These are phyloP conservation scores for Tonatia bakeri DNA, from an alignment of 2,113 vertebrate genomes.

Conservation along the genomic window DNA sequence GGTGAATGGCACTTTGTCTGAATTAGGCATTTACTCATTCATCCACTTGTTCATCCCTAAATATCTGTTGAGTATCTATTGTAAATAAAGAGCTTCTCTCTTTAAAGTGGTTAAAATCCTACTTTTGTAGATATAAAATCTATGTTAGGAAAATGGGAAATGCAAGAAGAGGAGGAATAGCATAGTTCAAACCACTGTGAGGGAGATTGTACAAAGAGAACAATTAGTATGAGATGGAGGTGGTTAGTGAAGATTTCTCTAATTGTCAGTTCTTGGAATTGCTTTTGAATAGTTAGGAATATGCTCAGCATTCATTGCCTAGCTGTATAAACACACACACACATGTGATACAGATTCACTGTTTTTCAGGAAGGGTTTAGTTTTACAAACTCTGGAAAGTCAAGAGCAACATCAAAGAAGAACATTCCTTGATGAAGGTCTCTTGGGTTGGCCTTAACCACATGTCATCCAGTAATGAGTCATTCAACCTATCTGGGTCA, in stretches of 20 bases:
- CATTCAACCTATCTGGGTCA: conserved; percentile 74
- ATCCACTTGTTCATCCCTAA: background rate
- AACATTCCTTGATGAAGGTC: conserved; percentile 71
- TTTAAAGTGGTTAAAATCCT: background rate
- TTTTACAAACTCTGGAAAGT: conserved; percentile 78
- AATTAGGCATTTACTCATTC: background rate
- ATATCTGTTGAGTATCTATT: background rate
- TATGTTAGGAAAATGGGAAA: background rate
- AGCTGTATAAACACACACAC: background rate
- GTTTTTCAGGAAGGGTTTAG: conserved; percentile 74
- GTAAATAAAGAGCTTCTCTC: background rate
- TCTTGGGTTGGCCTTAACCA: conserved; percentile 66
- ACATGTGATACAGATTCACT: conserved; percentile 60
- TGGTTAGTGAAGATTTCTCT: background rate
- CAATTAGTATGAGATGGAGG: background rate
- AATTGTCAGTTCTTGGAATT: conserved; percentile 34
- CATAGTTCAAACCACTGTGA: background rate
- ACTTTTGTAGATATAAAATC: background rate
- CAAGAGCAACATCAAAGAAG: conserved; percentile 81
- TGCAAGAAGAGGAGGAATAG: background rate
- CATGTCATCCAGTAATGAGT: conserved; percentile 54
- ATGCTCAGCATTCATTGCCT: conserved; percentile 76
- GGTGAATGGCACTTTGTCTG: background rate
- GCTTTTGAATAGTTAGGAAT: conserved; percentile 50
- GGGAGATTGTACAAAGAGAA: background rate